A percentile compares a stretch with the other conserved stretches of the same genome.
phyloP scores from a whole-genome alignment of 1,140 invertebrate species.

The Euwallacea fornicatus region DNA sequence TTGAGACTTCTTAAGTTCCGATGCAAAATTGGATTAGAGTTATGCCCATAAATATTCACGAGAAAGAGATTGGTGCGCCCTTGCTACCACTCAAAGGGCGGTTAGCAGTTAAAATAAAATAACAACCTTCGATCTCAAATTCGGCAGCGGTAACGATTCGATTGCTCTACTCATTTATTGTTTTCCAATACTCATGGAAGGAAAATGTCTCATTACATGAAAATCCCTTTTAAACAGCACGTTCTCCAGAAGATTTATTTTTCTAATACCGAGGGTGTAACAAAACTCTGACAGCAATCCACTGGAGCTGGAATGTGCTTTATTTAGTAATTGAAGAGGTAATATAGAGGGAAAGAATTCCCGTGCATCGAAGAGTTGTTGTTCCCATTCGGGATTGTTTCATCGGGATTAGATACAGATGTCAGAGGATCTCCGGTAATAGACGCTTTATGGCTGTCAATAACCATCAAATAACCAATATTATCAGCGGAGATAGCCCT shows the following conservation, averaged over 20 bases:
- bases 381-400: conserved; percentile 34
- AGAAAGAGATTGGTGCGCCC: too few species aligned
- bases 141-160: neutral
- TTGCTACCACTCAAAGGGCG: too few species aligned
- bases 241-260: conserved; percentile 10
- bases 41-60: too few species aligned
- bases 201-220: conserved; percentile 9
- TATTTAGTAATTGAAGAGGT: conserved; percentile 35
- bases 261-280: conserved; percentile 17
- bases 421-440: conserved; percentile 37
- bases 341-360: conserved; percentile 37
- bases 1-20: too few species aligned
- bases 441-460: conserved; percentile 38
- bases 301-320: conserved; percentile 19
- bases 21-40: too few species aligned
- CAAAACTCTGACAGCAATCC: conserved; percentile 9
- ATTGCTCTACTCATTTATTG: neutral
- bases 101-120: too few species aligned
- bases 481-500: conserved; percentile 38
- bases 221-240: conserved; percentile 1
- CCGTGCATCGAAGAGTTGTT: conserved; percentile 17
- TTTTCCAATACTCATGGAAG: neutral
- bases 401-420: conserved; percentile 40
- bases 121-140: too few species aligned
- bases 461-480: conserved; percentile 41